Evolutionary conservation across 2,113 vertebrate genomes (phyloP).

Genomic region (Pao palembangensis): DNA sequence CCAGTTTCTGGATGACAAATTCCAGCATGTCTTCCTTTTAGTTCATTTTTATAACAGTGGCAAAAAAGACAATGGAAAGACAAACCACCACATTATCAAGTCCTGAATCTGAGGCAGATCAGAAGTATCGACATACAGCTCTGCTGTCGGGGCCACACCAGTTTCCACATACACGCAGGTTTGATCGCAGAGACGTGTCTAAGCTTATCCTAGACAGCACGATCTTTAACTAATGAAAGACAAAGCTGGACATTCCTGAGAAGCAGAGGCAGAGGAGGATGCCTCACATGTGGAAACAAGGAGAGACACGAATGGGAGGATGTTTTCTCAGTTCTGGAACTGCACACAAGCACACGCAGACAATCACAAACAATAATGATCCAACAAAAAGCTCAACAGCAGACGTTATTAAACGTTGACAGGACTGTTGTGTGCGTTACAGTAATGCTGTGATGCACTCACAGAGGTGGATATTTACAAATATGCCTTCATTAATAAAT

Average conservation of each 20-base stretch:
- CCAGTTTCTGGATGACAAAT: too few species aligned
- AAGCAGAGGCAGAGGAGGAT: slow-evolving; percentile 43
- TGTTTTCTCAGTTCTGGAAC: slow-evolving; percentile 37
- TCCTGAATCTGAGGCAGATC: background rate
- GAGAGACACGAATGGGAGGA: slow-evolving; percentile 43
- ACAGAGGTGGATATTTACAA: slow-evolving; percentile 6
- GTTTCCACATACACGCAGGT: background rate
- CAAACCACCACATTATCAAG: slow-evolving; percentile 5
- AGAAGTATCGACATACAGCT: slow-evolving; percentile 22
- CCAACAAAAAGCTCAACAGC: slow-evolving; percentile 1
- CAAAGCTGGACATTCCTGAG: slow-evolving; percentile 43
- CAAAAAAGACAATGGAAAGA: background rate
- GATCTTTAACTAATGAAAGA: background rate
- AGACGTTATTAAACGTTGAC: slow-evolving; percentile 10
- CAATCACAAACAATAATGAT: slow-evolving; percentile 14
- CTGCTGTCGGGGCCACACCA: slow-evolving; percentile 18
- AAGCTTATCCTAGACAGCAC: slow-evolving; percentile 15
- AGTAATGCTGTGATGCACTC: slow-evolving; percentile 2
- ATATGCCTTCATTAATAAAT: slow-evolving; percentile 25
- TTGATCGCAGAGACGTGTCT: slow-evolving; percentile 5
- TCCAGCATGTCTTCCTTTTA: too few species aligned
- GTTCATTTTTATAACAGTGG: too few species aligned
- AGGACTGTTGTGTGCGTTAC: background rate
- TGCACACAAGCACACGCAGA: background rate
- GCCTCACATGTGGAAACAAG: slow-evolving; percentile 29